A percentile compares a stretch with the other conserved stretches of the same genome.
Evolutionary conservation across 2,113 vertebrate species (phyloP).

Genomic region (Alethe castanea): DNA sequence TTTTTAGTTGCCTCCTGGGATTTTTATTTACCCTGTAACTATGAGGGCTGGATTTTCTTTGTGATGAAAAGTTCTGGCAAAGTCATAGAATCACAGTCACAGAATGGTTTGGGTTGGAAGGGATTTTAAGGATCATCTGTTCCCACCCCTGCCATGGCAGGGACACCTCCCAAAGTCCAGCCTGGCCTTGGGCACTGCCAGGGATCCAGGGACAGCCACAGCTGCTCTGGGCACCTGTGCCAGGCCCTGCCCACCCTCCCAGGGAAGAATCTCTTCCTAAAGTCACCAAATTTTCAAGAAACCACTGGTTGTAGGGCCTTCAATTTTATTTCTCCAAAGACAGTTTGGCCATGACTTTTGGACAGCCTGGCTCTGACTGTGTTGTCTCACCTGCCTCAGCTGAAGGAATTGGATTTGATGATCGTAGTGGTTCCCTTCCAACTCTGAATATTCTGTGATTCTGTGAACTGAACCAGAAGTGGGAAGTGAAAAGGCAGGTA

Average conservation of each 20-base stretch:
- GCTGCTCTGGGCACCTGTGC: neutral
- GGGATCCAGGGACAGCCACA: neutral
- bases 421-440: neutral
- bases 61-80: neutral
- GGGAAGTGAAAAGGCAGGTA: neutral
- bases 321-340: neutral
- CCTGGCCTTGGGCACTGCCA: neutral
- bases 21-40: neutral
- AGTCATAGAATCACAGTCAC: neutral
- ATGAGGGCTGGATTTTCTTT: neutral
- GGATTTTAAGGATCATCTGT: rapidly evolving
- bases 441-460: neutral
- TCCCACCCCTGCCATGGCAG: neutral
- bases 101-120: neutral
- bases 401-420: neutral
- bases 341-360: neutral
- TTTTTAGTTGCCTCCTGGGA: neutral
- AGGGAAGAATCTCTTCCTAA: neutral
- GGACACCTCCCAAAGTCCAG: rapidly evolving
- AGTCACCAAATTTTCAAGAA: neutral
- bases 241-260: neutral
- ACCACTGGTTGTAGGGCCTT: neutral
- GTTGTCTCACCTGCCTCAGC: neutral
- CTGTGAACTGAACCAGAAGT: neutral
- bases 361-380: neutral